Evolutionary conservation across 1,140 invertebrate species (phyloP).

Genomic region (Tetragnatha versicolor): DNA sequence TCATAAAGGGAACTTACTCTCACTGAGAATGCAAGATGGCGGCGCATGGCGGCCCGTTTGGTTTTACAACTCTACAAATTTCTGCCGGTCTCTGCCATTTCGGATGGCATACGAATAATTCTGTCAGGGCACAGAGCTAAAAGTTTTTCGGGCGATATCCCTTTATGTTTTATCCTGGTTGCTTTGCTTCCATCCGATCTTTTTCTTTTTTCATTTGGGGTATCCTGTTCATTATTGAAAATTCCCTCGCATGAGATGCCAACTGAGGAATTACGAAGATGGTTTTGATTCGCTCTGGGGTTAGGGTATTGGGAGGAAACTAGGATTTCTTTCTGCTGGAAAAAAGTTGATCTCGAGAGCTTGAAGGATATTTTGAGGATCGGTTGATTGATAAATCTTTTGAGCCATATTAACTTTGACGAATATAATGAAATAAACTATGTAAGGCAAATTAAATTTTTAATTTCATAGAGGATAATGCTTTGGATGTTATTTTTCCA

Average conservation of each 20-base stretch:
- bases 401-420: no score
- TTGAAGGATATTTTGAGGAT: no score
- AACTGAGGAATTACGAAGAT: conserved; percentile 10
- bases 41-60: background rate
- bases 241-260: conserved; percentile 22
- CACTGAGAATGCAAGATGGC: background rate
- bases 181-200: background rate
- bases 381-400: no score
- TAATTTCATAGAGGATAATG: no score
- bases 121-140: conserved; percentile 2
- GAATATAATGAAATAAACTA: no score
- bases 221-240: conserved; percentile 27
- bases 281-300: conserved; percentile 22
- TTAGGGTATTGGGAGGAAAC: no score
- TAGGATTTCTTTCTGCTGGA: no score
- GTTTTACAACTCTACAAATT: conserved; percentile 36
- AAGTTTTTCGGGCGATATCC: conserved; percentile 5
- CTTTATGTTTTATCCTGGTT: background rate
- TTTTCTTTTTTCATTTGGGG: conserved; percentile 25
- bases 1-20: conserved; percentile 23
- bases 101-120: background rate
- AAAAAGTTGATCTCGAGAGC: no score
- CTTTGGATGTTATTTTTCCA: no score
- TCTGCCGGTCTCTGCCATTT: background rate
- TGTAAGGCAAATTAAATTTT: no score